These are phyloP conservation scores for Oryzias javanicus DNA, from an alignment of 2,113 vertebrate genomes.

Conservation along the genomic window DNA sequence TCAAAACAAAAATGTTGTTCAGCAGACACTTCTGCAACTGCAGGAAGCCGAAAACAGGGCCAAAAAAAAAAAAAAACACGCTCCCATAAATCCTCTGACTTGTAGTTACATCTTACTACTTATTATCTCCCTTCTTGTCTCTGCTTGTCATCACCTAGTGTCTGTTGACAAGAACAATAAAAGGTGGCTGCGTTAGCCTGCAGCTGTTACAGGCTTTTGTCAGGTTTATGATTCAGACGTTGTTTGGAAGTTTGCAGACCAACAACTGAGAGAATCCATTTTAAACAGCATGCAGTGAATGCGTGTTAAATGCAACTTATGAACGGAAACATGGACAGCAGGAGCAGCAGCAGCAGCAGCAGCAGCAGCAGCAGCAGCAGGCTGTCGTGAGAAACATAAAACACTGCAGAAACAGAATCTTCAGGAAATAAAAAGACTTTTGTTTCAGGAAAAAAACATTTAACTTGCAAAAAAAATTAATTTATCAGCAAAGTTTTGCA, in stretches of 20 bases:
- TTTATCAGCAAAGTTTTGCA: no score
- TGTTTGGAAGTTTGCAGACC: conserved; percentile 28
- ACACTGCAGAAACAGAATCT: no score
- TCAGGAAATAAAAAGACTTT: no score
- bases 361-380: no score
- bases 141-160: conserved; percentile 31
- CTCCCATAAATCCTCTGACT: conserved; percentile 20
- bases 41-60: no score
- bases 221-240: conserved; percentile 40
- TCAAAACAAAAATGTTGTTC: conserved; percentile 4
- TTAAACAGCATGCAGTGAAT: not conserved
- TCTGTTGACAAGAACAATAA: conserved; percentile 54
- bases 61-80: no score
- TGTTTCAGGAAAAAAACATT: no score
- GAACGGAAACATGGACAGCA: no score
- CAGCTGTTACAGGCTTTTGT: conserved; percentile 44
- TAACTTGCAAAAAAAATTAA: no score
- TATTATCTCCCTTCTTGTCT: conserved; percentile 47
- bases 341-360: no score
- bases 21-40: not conserved
- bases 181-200: conserved; percentile 30
- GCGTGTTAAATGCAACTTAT: not conserved
- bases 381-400: no score
- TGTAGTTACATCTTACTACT: conserved; percentile 35
- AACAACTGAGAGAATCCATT: not conserved